Conservation (phyloP, 1,140 invertebrate species). For the Cydia splendana region DNA sequence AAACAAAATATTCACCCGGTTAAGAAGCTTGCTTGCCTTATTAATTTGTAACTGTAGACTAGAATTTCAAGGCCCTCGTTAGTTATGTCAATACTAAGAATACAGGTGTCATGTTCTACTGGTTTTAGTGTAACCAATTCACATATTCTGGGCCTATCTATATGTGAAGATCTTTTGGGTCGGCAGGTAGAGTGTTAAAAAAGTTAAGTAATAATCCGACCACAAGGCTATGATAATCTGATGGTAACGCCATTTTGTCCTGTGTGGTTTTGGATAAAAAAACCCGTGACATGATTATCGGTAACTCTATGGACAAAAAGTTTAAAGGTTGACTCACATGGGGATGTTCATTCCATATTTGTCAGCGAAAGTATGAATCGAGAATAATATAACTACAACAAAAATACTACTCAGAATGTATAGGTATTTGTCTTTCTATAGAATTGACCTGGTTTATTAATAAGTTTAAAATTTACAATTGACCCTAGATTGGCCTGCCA, state of each 20-base stretch:
- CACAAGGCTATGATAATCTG: conserved; percentile 75
- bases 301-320: conserved; percentile 64
- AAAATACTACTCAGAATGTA: too few relatives aligned
- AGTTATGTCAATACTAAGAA: background rate
- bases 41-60: conserved; percentile 64
- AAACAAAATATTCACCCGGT: conserved; percentile 76
- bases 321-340: conserved; percentile 52
- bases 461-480: too few relatives aligned
- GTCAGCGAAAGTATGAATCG: too few relatives aligned
- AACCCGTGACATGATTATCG: conserved; percentile 77
- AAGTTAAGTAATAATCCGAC: conserved; percentile 77
- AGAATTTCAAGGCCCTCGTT: conserved; percentile 44
- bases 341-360: conserved; percentile 15
- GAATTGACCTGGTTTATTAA: too few relatives aligned
- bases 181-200: conserved; percentile 71
- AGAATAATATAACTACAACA: too few relatives aligned
- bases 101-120: conserved; percentile 46
- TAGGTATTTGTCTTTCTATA: too few relatives aligned
- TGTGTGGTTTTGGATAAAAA: conserved; percentile 77
- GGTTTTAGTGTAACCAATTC: conserved; percentile 55
- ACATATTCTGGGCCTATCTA: conserved; percentile 59
- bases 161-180: conserved; percentile 57
- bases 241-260: conserved; percentile 78
- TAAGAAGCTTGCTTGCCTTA: conserved; percentile 76
- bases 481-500: too few relatives aligned